Base-by-base conservation (phyloP, 2,113 vertebrate species). In the Cricetomys ansorgei region DNA sequence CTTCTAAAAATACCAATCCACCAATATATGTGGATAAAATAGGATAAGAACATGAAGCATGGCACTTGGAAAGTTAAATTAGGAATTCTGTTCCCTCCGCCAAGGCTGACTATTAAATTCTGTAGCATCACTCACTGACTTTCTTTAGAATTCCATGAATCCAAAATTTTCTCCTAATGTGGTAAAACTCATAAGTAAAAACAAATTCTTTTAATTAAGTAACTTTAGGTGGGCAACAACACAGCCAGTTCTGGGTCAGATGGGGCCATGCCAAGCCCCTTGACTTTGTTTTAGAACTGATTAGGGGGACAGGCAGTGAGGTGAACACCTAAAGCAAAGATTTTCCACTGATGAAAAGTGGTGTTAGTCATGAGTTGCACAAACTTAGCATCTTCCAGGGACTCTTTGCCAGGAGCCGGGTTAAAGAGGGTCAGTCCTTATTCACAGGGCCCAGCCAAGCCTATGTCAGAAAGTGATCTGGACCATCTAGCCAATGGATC, bases 1-100 rank as follows among this genome's bases (percentile, higher is more conserved):
- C 40, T 73, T 88, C 69, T 62, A 69, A 91, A 95, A 94, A 57
- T 73, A 93, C 65, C 13, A 90, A 73, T n/a, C n/a, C n/a, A n/a
- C n/a, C n/a, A n/a, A 48, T 73, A 84, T 73, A 67, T 45, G 45
- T 64, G 50, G 89, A 48, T 64, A 31, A 40, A 5, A 48, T 91
- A 59, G 13, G 55, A 72, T 48, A 83, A 88, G 55, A 81, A 76
- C 19, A n/a, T 64, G 23, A 88, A 80, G 29, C 12, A 69, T 64
- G 40, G 50, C 37, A 75, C 25, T 85, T 72, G 72, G 31, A 53
- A 77, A 62, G 37, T 84, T 87, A 91, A 95, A 50, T 40, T 70
- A 65, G 90, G 37, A 62, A 43, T 3, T 67, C 45, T 67, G 37
- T 37, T 77, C 53, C 70, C 37, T 31, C 45, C 21, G 34, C 76